These are phyloP conservation scores for Anthophora plumipes DNA, from an alignment of 2,888 invertebrate species.

Conservation along the genomic window DNA sequence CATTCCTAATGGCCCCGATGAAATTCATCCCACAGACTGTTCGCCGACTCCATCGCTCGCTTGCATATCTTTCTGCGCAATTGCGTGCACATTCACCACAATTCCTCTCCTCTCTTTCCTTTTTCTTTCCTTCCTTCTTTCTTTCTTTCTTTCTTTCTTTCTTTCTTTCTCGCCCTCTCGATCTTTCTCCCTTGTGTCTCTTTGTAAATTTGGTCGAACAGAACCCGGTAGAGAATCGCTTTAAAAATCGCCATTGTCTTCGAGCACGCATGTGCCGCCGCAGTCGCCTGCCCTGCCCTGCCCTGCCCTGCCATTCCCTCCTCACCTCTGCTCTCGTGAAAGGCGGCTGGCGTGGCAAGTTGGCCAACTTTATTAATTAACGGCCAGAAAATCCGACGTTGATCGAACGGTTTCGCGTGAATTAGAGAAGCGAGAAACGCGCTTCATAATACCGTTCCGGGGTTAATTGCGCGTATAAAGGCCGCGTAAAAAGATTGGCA, in stretches of 20 bases:
- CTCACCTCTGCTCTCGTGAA: too few relatives aligned
- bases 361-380: not conserved
- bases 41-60: slow-evolving; percentile 6
- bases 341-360: not conserved
- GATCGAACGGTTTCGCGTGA: slow-evolving; percentile 24
- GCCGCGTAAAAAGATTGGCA: slow-evolving; percentile 11
- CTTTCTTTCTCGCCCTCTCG: too few relatives aligned
- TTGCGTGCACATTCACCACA: slow-evolving; percentile 28
- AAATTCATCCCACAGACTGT: slow-evolving; percentile 73
- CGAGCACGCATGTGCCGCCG: not conserved
- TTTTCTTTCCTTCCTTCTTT: too few relatives aligned
- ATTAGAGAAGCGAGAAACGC: not conserved
- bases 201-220: not conserved
- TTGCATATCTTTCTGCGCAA: slow-evolving; percentile 36
- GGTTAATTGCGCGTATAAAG: slow-evolving; percentile 38
- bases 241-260: not conserved
- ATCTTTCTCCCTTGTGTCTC: not conserved
- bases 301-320: too few relatives aligned
- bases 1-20: slow-evolving; percentile 75
- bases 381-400: not conserved
- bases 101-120: not conserved
- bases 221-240: not conserved
- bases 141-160: too few relatives aligned
- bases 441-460: not conserved
- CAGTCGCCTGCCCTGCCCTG: too few relatives aligned